Conservation (phyloP, 2,888 invertebrate genomes). For the Lasius platythorax region DNA sequence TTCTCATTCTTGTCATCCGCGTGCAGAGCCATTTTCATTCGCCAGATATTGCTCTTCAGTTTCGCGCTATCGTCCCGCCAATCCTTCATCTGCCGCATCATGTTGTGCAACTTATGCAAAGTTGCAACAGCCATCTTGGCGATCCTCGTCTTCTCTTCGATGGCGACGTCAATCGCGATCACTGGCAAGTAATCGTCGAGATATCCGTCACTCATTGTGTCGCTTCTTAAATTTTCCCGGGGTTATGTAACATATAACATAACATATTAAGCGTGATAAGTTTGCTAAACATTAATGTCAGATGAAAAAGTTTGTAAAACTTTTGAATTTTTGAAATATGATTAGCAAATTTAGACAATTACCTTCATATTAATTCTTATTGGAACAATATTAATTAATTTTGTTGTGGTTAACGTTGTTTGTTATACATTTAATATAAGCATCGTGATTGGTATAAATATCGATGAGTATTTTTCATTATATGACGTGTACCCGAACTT, state of each 20-base stretch:
- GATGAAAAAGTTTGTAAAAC: background rate
- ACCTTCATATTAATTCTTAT: constrained; percentile 13
- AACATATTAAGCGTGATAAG: background rate
- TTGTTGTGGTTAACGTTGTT: constrained; percentile 5
- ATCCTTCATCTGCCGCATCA: constrained; percentile 65
- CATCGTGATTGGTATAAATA: background rate
- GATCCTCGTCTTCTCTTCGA: constrained; percentile 63
- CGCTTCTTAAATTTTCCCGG: background rate
- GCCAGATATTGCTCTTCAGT: constrained; percentile 69
- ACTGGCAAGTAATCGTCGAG: constrained; percentile 43
- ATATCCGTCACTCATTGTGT: constrained; percentile 48
- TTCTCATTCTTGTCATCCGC: constrained; percentile 52
- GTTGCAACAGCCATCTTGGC: constrained; percentile 63
- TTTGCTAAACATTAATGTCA: background rate
- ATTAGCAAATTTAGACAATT: background rate
- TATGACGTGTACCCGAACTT: background rate
- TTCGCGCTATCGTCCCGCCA: constrained; percentile 68
- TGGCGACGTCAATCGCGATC: constrained; percentile 47
- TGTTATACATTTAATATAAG: background rate
- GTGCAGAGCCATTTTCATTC: constrained; percentile 61
- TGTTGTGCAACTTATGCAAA: constrained; percentile 62
- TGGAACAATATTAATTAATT: constrained; percentile 18
- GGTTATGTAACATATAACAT: background rate
- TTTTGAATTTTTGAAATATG: background rate
- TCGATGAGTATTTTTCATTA: background rate